These are phyloP conservation scores for Platichthys stellatus DNA, from an alignment of 2,113 vertebrate genomes.

Conservation along the genomic window DNA sequence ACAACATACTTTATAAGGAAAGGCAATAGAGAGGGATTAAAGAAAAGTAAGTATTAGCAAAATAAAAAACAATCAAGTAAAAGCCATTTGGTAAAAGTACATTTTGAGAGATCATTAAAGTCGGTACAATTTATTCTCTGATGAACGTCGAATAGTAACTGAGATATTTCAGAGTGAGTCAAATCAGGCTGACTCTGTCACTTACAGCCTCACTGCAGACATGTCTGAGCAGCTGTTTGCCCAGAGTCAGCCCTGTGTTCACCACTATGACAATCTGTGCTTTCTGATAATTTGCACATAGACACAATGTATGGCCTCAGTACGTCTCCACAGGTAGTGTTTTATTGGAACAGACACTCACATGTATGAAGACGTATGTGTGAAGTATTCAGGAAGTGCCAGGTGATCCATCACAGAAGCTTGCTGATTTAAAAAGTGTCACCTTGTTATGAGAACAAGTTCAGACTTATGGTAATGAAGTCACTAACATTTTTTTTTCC, in stretches of 20 bases:
- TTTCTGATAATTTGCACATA: neutral
- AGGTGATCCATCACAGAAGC: slow-evolving; percentile 39
- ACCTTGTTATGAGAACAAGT: slow-evolving; percentile 14
- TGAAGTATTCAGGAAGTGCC: slow-evolving; percentile 8
- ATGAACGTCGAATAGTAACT: neutral
- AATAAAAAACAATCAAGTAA: too few species aligned
- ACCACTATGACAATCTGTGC: too few species aligned
- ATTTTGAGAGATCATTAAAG: too few species aligned
- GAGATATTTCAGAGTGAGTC: neutral
- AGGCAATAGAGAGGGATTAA: too few species aligned
- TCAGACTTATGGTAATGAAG: slow-evolving; percentile 49
- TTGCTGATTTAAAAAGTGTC: slow-evolving; percentile 40
- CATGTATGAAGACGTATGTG: slow-evolving; percentile 8
- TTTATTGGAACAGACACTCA: slow-evolving; percentile 16
- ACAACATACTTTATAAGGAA: too few species aligned
- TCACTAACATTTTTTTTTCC: neutral
- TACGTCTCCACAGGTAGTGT: neutral
- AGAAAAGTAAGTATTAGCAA: too few species aligned
- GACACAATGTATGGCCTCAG: neutral
- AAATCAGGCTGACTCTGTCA: too few species aligned
- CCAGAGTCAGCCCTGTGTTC: neutral
- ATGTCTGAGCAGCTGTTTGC: too few species aligned
- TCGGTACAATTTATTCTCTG: too few species aligned
- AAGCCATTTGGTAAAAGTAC: too few species aligned
- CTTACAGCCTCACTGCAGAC: neutral